phyloP scores from a whole-genome alignment of 1,140 invertebrate genomes.

The Mylabris phalerata region DNA sequence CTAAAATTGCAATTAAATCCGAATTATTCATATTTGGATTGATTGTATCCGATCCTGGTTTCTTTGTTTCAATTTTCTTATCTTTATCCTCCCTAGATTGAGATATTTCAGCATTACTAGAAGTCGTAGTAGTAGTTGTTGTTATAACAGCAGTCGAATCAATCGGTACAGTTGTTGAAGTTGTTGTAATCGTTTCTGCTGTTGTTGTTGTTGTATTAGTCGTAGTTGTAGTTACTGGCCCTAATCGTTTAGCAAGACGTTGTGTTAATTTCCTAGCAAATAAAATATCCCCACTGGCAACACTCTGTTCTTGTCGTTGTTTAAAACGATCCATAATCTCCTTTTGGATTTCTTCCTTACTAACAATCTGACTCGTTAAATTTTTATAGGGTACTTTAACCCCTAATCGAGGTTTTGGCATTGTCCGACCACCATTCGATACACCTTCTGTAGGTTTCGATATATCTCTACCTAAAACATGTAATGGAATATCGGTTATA shows the following conservation, averaged over 20 bases:
- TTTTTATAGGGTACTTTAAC: conserved; percentile 44
- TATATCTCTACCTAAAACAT: conserved; percentile 28
- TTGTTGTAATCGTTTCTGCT: not conserved
- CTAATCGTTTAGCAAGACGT: conserved; percentile 37
- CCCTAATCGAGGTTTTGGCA: conserved; percentile 40
- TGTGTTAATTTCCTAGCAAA: conserved; percentile 40
- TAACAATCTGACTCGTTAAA: conserved; percentile 45
- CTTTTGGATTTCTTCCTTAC: conserved; percentile 44
- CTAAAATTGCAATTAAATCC: conserved; percentile 40
- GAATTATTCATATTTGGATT: conserved; percentile 30
- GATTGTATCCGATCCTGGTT: not conserved
- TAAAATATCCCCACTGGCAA: conserved; percentile 25
- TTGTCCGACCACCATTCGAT: conserved; percentile 22
- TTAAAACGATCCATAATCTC: conserved; percentile 41
- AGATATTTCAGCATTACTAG: not conserved
- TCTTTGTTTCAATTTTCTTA: conserved; percentile 8
- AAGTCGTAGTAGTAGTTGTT: not conserved
- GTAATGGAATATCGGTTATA: conserved; percentile 25
- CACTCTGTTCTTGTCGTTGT: conserved; percentile 16
- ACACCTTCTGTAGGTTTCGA: conserved; percentile 25
- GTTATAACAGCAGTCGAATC: not conserved
- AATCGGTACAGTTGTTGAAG: not conserved
- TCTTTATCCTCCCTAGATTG: not conserved
- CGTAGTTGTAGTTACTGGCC: conserved; percentile 13
- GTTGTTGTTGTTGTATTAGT: not conserved